These are phyloP conservation scores for Vidua macroura DNA, from an alignment of 2,113 vertebrate genomes.

Conservation along the genomic window DNA sequence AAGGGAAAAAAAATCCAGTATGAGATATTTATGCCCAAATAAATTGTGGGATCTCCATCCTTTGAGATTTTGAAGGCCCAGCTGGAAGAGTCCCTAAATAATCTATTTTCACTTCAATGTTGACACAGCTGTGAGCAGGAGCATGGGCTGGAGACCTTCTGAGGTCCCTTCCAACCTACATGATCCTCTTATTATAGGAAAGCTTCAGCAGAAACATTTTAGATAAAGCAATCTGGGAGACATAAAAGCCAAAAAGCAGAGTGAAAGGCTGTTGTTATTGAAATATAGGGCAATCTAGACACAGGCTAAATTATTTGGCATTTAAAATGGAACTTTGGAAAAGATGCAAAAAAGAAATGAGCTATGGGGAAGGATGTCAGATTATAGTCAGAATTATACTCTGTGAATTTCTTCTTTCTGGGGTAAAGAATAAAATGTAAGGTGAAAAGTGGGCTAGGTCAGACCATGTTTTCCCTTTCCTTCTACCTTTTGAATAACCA, in stretches of 20 bases:
- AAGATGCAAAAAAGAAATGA: neutral
- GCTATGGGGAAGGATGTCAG: neutral
- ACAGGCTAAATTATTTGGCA: neutral
- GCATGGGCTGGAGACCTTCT: neutral
- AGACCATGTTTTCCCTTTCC: neutral
- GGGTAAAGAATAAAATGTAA: neutral
- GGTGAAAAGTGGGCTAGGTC: neutral
- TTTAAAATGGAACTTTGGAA: neutral
- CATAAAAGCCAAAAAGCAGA: neutral
- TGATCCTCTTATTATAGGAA: neutral
- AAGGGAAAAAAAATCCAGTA: neutral
- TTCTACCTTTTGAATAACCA: neutral
- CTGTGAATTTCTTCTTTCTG: neutral
- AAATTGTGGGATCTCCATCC: neutral
- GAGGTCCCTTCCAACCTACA: neutral
- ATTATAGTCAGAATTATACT: neutral
- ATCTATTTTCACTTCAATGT: neutral
- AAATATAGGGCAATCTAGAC: neutral
- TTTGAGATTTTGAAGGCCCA: neutral
- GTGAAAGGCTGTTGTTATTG: neutral
- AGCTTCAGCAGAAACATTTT: neutral
- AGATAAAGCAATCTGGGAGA: neutral
- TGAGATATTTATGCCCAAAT: neutral
- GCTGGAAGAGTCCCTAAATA: neutral
- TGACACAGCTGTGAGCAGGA: neutral